A percentile compares a stretch with the other conserved stretches of the same genome.
Evolutionary conservation across 2,888 invertebrate genomes (phyloP).

Genomic region (Chrysolina haemoptera): DNA sequence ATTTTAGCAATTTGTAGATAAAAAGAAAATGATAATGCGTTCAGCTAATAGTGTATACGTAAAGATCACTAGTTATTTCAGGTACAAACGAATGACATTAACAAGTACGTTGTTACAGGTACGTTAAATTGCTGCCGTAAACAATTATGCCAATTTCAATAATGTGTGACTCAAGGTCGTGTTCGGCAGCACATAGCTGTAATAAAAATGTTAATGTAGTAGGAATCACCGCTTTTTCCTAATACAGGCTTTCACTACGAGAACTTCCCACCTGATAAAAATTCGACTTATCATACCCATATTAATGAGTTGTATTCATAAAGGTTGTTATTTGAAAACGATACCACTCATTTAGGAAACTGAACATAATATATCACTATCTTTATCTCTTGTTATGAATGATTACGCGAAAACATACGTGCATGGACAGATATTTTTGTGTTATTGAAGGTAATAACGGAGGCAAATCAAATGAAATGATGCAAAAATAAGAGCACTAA

Average conservation of each 20-base stretch:
- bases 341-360: no score
- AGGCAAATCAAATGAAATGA: no score
- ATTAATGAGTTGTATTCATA: no score
- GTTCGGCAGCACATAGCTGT: not conserved
- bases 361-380: no score
- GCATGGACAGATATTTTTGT: no score
- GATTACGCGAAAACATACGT: no score
- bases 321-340: no score
- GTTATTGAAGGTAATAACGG: no score
- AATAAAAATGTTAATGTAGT: slow-evolving; percentile 2
- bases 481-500: no score
- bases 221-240: not conserved
- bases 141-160: not conserved
- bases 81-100: not conserved
- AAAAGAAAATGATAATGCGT: not conserved
- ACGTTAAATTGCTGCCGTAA: not conserved
- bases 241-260: not conserved
- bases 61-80: not conserved
- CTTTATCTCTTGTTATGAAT: no score
- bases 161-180: not conserved
- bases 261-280: not conserved
- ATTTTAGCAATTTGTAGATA: not conserved
- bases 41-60: not conserved
- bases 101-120: not conserved
- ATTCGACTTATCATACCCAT: not conserved